phyloP scores from a whole-genome alignment of 1,140 invertebrate genomes.

The Anthonomus grandis region DNA sequence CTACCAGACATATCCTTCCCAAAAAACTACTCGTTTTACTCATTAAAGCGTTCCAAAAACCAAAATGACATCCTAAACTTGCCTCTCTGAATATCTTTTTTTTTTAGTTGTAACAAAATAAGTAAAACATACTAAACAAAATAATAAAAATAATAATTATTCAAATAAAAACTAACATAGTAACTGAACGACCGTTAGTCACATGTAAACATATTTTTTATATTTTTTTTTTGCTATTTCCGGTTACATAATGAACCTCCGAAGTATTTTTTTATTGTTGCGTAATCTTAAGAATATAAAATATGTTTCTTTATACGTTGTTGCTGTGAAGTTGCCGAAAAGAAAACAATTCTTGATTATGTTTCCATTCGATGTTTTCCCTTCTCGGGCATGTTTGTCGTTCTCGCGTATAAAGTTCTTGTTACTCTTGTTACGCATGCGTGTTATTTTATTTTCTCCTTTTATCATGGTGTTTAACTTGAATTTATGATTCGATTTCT shows the following conservation, averaged over 20 bases:
- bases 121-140: not conserved
- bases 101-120: slow-evolving; percentile 4
- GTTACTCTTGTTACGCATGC: too few species aligned
- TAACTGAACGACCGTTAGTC: slow-evolving; percentile 9
- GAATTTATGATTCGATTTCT: slow-evolving; percentile 24
- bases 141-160: slow-evolving; percentile 10
- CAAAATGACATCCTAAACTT: too few species aligned
- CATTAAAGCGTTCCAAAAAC: too few species aligned
- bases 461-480: slow-evolving; percentile 18
- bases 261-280: too few species aligned
- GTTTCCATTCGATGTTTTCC: slow-evolving; percentile 1
- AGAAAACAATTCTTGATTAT: not conserved
- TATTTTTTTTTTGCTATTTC: too few species aligned
- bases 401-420: too few species aligned
- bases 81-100: too few species aligned
- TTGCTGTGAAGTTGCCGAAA: not conserved
- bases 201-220: slow-evolving; percentile 2
- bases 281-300: too few species aligned
- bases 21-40: too few species aligned
- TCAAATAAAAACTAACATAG: slow-evolving; percentile 9
- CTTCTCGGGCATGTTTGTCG: not conserved
- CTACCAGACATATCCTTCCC: not conserved
- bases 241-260: too few species aligned
- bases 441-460: slow-evolving; percentile 17
- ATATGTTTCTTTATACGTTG: too few species aligned